phyloP scores from a whole-genome alignment of 2,113 vertebrate genomes.

The Hemiprocne comata region DNA sequence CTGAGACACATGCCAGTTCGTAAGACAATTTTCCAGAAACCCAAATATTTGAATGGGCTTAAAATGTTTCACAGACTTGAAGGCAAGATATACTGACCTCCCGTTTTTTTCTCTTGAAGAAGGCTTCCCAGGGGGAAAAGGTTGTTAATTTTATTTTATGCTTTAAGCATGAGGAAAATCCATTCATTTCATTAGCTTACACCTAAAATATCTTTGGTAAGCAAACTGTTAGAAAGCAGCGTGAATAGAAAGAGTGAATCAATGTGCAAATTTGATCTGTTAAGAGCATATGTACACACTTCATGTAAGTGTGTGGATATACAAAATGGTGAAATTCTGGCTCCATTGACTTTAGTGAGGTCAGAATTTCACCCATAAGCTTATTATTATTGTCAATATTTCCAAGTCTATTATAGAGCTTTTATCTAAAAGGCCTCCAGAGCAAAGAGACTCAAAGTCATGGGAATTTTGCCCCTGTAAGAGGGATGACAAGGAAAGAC shows the following conservation, averaged over 20 bases:
- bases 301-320: neutral
- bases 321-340: neutral
- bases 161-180: neutral
- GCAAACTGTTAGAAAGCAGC: neutral
- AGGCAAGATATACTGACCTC: neutral
- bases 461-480: neutral
- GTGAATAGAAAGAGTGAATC: constrained; percentile 33
- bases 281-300: neutral
- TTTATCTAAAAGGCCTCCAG: constrained; percentile 60
- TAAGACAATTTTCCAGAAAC: neutral
- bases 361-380: constrained; percentile 62
- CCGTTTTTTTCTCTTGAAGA: neutral
- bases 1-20: neutral
- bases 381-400: constrained; percentile 58
- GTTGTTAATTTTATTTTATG: constrained; percentile 25
- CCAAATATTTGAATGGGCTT: neutral
- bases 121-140: neutral
- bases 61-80: neutral
- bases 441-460: constrained; percentile 52
- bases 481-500: neutral
- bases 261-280: constrained; percentile 17
- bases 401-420: constrained; percentile 67
- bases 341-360: neutral
- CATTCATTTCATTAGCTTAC: constrained; percentile 30
- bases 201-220: constrained; percentile 29